Percentiles rank a stretch among this genome's conserved stretches.
Evolutionary conservation across 2,888 invertebrate species (phyloP).

Genomic region (Drosophila pegasa): DNA sequence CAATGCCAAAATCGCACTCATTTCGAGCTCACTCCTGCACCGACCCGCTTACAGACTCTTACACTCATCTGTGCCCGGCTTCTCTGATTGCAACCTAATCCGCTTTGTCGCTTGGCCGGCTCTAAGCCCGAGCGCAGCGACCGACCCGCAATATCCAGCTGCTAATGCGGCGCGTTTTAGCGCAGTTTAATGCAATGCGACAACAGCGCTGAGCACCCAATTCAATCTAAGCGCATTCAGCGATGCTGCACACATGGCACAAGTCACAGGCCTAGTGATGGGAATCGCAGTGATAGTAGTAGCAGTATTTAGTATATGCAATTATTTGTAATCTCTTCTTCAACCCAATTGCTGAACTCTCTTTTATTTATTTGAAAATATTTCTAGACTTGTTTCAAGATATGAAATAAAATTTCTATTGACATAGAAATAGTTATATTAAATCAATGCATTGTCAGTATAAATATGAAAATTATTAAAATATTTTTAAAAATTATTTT

Average conservation of each 20-base stretch:
- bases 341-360: not conserved
- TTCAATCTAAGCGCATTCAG: slow-evolving; percentile 34
- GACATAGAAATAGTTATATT: too few relatives aligned
- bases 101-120: slow-evolving; percentile 73
- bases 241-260: slow-evolving; percentile 17
- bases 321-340: not conserved
- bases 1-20: slow-evolving; percentile 78
- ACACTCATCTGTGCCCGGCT: slow-evolving; percentile 3
- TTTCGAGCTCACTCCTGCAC: slow-evolving; percentile 37
- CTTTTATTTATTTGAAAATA: not conserved
- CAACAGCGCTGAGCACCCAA: slow-evolving; percentile 63
- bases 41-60: slow-evolving; percentile 9
- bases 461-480: too few relatives aligned
- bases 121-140: slow-evolving; percentile 36
- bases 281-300: not conserved
- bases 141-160: slow-evolving; percentile 62
- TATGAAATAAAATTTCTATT: too few relatives aligned
- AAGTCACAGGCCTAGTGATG: slow-evolving; percentile 12
- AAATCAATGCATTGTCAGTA: too few relatives aligned
- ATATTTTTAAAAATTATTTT: too few relatives aligned
- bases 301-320: not conserved
- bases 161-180: slow-evolving; percentile 71
- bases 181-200: slow-evolving; percentile 71
- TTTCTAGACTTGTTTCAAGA: not conserved
- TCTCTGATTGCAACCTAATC: slow-evolving; percentile 78